phyloP scores from a whole-genome alignment of 2,888 invertebrate genomes.

The Volucella inanis region DNA sequence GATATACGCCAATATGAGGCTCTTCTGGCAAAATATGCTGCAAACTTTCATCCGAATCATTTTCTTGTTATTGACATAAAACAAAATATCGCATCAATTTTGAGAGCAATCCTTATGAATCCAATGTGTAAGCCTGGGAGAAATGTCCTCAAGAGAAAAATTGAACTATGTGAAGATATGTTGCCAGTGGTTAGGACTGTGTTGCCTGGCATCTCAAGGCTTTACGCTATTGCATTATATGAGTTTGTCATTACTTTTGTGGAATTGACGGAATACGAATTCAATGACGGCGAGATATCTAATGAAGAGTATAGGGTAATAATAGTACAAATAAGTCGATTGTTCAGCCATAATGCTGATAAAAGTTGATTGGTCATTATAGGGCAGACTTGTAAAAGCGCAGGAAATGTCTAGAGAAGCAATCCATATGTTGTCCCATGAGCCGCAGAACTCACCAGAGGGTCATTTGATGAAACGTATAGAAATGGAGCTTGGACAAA shows the following conservation, averaged over 20 bases:
- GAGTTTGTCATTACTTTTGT: slow-evolving; percentile 89
- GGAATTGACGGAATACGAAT: slow-evolving; percentile 86
- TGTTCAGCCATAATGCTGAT: background rate
- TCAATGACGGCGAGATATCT: slow-evolving; percentile 85
- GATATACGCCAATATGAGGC: slow-evolving; percentile 82
- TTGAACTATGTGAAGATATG: slow-evolving; percentile 87
- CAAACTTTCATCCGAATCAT: slow-evolving; percentile 87
- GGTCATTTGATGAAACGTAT: slow-evolving; percentile 83
- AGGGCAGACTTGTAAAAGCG: slow-evolving; percentile 81
- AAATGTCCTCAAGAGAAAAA: slow-evolving; percentile 85
- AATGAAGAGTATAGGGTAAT: slow-evolving; percentile 84
- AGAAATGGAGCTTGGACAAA: slow-evolving; percentile 78
- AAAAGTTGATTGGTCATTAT: slow-evolving; percentile 50
- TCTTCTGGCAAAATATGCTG: slow-evolving; percentile 84
- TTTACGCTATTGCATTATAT: slow-evolving; percentile 88
- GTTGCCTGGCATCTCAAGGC: slow-evolving; percentile 85
- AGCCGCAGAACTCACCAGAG: slow-evolving; percentile 89
- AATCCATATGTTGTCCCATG: slow-evolving; percentile 87
- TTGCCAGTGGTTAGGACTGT: slow-evolving; percentile 86
- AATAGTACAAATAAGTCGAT: background rate
- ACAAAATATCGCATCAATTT: slow-evolving; percentile 87
- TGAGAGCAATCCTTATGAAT: slow-evolving; percentile 84
- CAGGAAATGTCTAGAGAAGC: slow-evolving; percentile 86
- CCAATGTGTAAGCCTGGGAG: slow-evolving; percentile 84
- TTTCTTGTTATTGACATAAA: slow-evolving; percentile 88